Conservation (phyloP, 2,888 invertebrate species). For the Scaptomyza caliginosa region DNA sequence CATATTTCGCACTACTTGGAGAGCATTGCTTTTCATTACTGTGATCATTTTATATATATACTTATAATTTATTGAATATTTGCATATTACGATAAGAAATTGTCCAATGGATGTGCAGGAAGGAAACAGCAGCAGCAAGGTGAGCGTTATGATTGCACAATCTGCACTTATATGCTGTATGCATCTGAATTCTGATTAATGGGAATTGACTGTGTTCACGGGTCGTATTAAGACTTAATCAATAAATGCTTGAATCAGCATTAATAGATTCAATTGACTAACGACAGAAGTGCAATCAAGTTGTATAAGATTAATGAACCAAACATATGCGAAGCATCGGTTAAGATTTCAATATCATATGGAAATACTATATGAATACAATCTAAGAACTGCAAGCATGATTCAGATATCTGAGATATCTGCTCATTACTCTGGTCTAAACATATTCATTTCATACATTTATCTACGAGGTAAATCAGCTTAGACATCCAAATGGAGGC, state of each 20-base stretch:
- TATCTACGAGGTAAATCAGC: neutral
- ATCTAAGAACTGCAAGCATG: too few species aligned
- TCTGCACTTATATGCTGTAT: neutral
- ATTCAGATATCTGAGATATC: neutral
- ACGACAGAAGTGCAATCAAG: neutral
- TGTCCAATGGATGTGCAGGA: neutral
- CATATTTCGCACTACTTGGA: conserved; percentile 60
- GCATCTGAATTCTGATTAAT: neutral
- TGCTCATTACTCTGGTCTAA: neutral
- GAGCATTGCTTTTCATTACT: conserved; percentile 26
- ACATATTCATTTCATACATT: neutral
- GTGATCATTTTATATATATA: conserved; percentile 47
- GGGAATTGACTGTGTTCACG: neutral
- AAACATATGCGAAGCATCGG: neutral
- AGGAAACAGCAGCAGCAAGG: neutral
- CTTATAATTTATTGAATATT: conserved; percentile 54
- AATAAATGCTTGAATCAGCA: neutral
- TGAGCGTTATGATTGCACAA: neutral
- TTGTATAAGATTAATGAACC: too few species aligned
- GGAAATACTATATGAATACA: neutral
- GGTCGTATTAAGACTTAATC: neutral
- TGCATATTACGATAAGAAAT: conserved; percentile 46
- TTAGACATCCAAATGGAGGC: neutral
- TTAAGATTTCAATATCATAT: neutral
- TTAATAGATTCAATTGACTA: neutral